These are phyloP conservation scores for Xenopus laevis DNA, from an alignment of 2,113 vertebrate species.

Conservation along the genomic window DNA sequence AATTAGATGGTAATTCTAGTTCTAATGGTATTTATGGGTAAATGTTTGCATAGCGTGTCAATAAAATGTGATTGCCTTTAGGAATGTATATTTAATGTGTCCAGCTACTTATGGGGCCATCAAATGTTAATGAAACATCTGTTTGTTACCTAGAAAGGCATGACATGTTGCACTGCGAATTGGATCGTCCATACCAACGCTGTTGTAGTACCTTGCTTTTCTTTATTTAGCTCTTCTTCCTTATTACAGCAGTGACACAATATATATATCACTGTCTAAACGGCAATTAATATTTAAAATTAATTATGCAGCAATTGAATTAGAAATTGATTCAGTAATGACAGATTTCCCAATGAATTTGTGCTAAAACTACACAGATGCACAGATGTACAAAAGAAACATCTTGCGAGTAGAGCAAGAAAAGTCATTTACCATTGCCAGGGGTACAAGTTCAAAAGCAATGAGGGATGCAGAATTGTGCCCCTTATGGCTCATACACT, in stretches of 20 bases:
- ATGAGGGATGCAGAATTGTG: no score
- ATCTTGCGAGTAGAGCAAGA: no score
- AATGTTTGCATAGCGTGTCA: background rate
- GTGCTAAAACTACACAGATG: no score
- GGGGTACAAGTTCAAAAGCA: no score
- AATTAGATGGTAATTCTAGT: background rate
- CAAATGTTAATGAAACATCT: constrained; percentile 2
- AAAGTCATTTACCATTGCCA: no score
- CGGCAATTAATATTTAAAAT: background rate
- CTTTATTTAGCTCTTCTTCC: background rate
- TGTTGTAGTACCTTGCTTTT: background rate
- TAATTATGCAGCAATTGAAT: background rate
- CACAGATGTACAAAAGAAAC: no score
- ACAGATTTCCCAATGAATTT: no score
- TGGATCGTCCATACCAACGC: background rate
- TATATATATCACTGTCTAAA: background rate
- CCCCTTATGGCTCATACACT: no score
- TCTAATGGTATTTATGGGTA: background rate
- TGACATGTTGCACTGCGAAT: background rate
- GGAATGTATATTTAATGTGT: constrained; percentile 1
- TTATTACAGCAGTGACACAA: background rate
- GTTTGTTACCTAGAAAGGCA: background rate
- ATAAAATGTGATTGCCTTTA: constrained; percentile 5
- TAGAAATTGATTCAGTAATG: background rate
- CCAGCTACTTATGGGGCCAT: background rate